Conservation (phyloP, 2,888 invertebrate genomes). For the Helicoverpa assulta region DNA sequence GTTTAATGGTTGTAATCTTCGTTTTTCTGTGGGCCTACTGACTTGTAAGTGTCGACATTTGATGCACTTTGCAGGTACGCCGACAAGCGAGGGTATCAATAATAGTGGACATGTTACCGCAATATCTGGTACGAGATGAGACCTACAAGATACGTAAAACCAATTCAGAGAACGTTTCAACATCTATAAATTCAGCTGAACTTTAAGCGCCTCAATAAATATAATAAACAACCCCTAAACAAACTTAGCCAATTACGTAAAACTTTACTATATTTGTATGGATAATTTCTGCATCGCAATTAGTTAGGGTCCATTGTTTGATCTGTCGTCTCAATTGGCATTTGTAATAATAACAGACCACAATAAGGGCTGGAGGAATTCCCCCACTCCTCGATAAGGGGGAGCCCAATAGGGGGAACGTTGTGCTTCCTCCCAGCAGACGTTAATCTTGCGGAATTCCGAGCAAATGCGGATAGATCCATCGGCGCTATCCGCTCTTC, state of each 20-base stretch:
- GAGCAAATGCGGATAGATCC: slow-evolving; percentile 71
- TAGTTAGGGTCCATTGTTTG: slow-evolving; percentile 62
- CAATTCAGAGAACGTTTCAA: slow-evolving; percentile 24
- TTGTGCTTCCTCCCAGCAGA: slow-evolving; percentile 64
- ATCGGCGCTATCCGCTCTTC: slow-evolving; percentile 64
- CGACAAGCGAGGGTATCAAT: too few species aligned
- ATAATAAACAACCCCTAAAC: slow-evolving; percentile 57
- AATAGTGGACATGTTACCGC: too few species aligned
- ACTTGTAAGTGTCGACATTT: too few species aligned
- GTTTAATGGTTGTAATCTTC: too few species aligned
- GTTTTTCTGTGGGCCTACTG: too few species aligned
- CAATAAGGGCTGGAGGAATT: slow-evolving; percentile 51
- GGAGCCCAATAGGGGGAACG: slow-evolving; percentile 36
- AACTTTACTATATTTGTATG: slow-evolving; percentile 62
- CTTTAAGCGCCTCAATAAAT: slow-evolving; percentile 51
- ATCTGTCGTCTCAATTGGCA: slow-evolving; percentile 68
- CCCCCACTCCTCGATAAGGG: slow-evolving; percentile 2
- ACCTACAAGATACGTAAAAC: slow-evolving; percentile 2
- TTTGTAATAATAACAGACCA: slow-evolving; percentile 73
- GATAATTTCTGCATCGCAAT: slow-evolving; percentile 62
- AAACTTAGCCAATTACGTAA: slow-evolving; percentile 58
- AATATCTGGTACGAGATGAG: neutral
- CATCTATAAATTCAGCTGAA: slow-evolving; percentile 43
- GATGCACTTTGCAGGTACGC: too few species aligned
- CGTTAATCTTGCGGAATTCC: slow-evolving; percentile 81